phyloP scores from a whole-genome alignment of 2,888 invertebrate genomes.

The Baronia brevicornis region DNA sequence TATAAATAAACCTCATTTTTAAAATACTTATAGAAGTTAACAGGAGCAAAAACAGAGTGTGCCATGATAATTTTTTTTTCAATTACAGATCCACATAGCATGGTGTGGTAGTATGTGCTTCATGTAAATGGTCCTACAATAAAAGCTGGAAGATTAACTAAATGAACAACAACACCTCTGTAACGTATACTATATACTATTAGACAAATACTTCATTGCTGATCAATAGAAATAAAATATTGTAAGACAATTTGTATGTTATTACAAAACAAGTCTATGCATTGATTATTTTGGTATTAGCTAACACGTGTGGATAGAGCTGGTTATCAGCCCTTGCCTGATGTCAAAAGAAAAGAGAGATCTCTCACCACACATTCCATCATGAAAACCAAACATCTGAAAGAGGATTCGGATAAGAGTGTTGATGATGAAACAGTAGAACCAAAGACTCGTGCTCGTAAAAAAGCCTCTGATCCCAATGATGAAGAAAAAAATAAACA shows the following conservation, averaged over 20 bases:
- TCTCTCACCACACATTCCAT: slow-evolving; percentile 68
- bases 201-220: too few relatives aligned
- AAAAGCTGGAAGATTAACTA: too few relatives aligned
- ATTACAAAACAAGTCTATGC: too few relatives aligned
- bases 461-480: slow-evolving; percentile 57
- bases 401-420: slow-evolving; percentile 63
- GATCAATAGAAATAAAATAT: too few relatives aligned
- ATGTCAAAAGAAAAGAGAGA: slow-evolving; percentile 66
- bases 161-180: too few relatives aligned
- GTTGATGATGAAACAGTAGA: slow-evolving; percentile 62
- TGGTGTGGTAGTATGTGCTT: slow-evolving; percentile 31
- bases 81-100: slow-evolving; percentile 55
- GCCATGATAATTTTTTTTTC: slow-evolving; percentile 30
- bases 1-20: slow-evolving; percentile 26
- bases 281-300: slow-evolving; percentile 34
- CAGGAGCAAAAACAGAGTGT: slow-evolving; percentile 12
- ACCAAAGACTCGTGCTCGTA: slow-evolving; percentile 67
- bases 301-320: slow-evolving; percentile 32
- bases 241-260: too few relatives aligned
- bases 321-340: slow-evolving; percentile 45
- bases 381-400: slow-evolving; percentile 71
- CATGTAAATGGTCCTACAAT: too few relatives aligned
- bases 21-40: neutral
- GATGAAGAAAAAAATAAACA: slow-evolving; percentile 57
- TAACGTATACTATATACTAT: too few relatives aligned